Evolutionary conservation across 2,888 invertebrate genomes (phyloP).

Genomic region (Eupithecia insigniata): DNA sequence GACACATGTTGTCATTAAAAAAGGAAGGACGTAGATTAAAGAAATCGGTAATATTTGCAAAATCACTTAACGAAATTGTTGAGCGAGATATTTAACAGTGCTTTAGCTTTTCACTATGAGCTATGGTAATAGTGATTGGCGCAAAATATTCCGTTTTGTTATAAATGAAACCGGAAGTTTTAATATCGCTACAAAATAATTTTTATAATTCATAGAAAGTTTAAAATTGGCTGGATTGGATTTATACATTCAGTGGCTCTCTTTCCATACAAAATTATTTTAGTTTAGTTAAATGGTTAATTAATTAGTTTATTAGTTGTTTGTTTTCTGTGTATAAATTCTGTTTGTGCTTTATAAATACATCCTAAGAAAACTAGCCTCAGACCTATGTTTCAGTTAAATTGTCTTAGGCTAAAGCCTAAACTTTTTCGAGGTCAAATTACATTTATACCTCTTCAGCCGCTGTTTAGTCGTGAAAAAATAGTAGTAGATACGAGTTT

Average conservation of each 20-base stretch:
- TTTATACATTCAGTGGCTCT: background rate
- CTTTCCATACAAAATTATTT: constrained; percentile 7
- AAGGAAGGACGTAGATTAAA: too few relatives aligned
- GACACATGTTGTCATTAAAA: too few relatives aligned
- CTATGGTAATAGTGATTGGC: constrained; percentile 33
- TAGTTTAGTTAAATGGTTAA: background rate
- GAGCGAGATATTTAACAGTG: background rate
- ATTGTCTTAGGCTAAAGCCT: background rate
- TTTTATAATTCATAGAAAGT: constrained; percentile 42
- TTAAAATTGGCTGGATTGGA: constrained; percentile 38
- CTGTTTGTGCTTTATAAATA: too few relatives aligned
- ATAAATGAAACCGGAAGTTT: constrained; percentile 39
- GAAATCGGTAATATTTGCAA: too few relatives aligned
- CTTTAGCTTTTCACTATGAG: background rate
- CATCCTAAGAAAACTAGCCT: background rate
- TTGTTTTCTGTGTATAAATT: background rate
- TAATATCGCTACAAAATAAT: constrained; percentile 44
- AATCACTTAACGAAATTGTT: background rate
- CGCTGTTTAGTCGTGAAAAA: too few relatives aligned
- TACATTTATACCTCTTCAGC: too few relatives aligned
- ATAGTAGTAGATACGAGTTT: background rate
- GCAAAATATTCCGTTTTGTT: constrained; percentile 38
- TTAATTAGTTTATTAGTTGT: background rate
- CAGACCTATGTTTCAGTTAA: too few relatives aligned
- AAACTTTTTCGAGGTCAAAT: too few relatives aligned